Base-by-base conservation (phyloP, 1,140 invertebrate species). In the Riptortus pedestris region DNA sequence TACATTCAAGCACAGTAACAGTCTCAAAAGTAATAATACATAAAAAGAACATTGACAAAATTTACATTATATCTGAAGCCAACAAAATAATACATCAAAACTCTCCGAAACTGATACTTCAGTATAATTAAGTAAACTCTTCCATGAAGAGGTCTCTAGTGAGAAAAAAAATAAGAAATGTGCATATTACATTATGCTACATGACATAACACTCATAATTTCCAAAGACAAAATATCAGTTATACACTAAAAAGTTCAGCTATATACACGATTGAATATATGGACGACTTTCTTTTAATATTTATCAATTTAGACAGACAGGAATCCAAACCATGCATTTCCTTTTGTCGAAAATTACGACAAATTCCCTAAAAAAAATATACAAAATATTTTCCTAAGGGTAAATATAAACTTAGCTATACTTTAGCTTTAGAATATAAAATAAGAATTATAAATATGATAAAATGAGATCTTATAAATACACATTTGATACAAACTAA, bases 261-360 rank as follows among this genome's bases (percentile, higher is more conserved):
- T 55, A 55, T 55, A 24, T 55, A 55, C 51, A 55, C 7, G 16
- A 24, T 55, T 55, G 24, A 16, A 24, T 55, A 55, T 16, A 24
- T 55, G 51, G 51, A 55, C 24, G 16, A 24, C 24, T 24, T 51
- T 51, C 26, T 55, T 24, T 55, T 24, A 24, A 24, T 2, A 55
- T 55, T 24, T 24, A 24, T 55, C 51, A 55, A 24, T 55, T 55
- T 55, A 55, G 51, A 55, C 51, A 55, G 51, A 55, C 20, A 55
- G 51, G 51, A 55, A 55, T 55, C 51, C 51, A 55, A 55, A 55
- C 51, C 51, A 55, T 55, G 51, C 51, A 55, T 55, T 55, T 55
- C 51, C 51, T 55, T 55, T 55, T 55, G 51, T 55, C 51, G 51
- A 55, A 38, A n/a, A 20, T n/a, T 18, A 55, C 51, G 51, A 55